Evolutionary conservation across 2,113 vertebrate species (phyloP), one percentile per base, ranked within the genome.

Genomic region (Menidia beryllina): DNA sequence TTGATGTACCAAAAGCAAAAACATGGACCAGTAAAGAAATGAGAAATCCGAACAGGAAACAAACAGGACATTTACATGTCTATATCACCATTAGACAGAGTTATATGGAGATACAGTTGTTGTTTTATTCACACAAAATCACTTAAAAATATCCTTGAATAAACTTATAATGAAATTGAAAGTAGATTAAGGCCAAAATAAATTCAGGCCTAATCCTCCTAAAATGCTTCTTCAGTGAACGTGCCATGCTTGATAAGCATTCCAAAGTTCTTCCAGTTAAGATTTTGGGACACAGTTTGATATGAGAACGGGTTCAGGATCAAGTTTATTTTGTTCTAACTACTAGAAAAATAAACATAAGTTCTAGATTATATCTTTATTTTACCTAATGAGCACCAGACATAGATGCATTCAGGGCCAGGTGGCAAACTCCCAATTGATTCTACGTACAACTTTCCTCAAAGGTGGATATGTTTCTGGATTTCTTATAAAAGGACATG

Each of bases 401-500:
- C n/a, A 17, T 25, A 34, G 23, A 20, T 53, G 45, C 5, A 51
- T 5, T 51, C 17, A 8, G 48, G 50, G 36, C 69, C 75, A 41
- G 41, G 72, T 56, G 62, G 69, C 13, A 57, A 36, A 52, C 34
- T 56, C 21, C 24, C 54, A 69, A 7, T 8, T 51, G 17, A 2
- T 5, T 19, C 17, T 45, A 19, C 3, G 1, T n/a, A 45, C 19
- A 6, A 14, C 19, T 41, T 34, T 73, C 47, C 3, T 15, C n/a
- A 13, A 41, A 10, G 17, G 23, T 54, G 39, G 56, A 34, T 12
- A 1, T 39, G 61, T 52, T 23, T 17, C 19, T 10, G 36, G 59
- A 41, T 34, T 17, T 3, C 25, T 65, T 69, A 57, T 73, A n/a
- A 76, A 7, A 15, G 25, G 30, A 58, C 34, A 52, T 50, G 2